phyloP scores from a whole-genome alignment of 2,797 vertebrate genomes.

The Ctenopoma multispine region DNA sequence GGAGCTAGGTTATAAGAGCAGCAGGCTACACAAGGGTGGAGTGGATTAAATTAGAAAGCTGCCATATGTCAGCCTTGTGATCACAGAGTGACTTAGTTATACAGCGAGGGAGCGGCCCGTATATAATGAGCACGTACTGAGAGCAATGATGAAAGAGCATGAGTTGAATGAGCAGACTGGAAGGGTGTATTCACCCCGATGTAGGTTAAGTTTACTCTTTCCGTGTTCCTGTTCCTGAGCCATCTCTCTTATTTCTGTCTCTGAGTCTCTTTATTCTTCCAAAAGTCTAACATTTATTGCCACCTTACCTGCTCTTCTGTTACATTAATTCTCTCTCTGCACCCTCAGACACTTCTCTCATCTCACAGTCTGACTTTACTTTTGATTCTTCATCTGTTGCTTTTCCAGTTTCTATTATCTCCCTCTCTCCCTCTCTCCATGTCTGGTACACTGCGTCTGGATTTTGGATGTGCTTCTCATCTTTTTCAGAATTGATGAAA shows the following conservation, averaged over 20 bases:
- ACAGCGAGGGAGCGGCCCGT: constrained; percentile 59
- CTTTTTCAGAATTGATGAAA: not conserved
- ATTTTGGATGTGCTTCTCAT: constrained; percentile 21
- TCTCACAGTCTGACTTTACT: constrained; percentile 19
- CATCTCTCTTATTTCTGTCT: constrained; percentile 19
- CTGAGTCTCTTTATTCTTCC: not conserved
- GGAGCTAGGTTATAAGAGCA: constrained; percentile 19
- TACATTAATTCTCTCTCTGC: constrained; percentile 19
- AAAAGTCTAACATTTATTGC: constrained; percentile 8
- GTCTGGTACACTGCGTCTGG: constrained; percentile 24
- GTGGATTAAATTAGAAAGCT: constrained; percentile 64
- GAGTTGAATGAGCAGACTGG: constrained; percentile 12
- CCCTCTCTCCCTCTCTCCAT: not conserved
- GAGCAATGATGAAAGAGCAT: constrained; percentile 47
- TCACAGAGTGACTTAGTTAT: constrained; percentile 59
- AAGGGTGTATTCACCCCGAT: constrained; percentile 42
- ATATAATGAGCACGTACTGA: constrained; percentile 68
- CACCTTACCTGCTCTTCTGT: constrained; percentile 13
- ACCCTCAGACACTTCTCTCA: constrained; percentile 26
- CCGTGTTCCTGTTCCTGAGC: constrained; percentile 6
- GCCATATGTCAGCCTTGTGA: constrained; percentile 69
- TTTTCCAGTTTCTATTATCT: constrained; percentile 9
- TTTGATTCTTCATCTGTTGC: constrained; percentile 46
- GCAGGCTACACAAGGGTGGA: constrained; percentile 50
- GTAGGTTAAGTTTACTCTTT: constrained; percentile 41